These are phyloP conservation scores for Gymnocephalus cernua DNA, from an alignment of 2,113 vertebrate species.

Conservation along the genomic window DNA sequence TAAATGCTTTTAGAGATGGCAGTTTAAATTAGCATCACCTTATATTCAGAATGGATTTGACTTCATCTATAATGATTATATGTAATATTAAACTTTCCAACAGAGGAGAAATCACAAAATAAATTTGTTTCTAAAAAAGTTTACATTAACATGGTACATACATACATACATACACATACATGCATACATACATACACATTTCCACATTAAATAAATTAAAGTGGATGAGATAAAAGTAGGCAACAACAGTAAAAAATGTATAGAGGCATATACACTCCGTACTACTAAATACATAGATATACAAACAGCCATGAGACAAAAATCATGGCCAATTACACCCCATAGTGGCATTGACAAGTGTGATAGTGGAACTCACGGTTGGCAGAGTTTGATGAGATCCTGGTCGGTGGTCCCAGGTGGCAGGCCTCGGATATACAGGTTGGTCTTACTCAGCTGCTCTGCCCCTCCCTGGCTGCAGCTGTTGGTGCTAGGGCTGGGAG, in stretches of 20 bases:
- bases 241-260: no score
- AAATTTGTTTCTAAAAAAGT: not conserved
- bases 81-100: not conserved
- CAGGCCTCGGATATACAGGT: conserved; percentile 98
- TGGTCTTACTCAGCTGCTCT: conserved; percentile 99
- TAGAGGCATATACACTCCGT: not conserved
- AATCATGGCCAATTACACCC: not conserved
- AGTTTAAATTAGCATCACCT: conserved; percentile 12
- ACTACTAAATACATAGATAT: not conserved
- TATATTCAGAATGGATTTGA: conserved; percentile 1
- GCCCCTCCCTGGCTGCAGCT: conserved; percentile 92
- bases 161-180: no score
- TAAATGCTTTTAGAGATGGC: conserved; percentile 40
- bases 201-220: conserved; percentile 29
- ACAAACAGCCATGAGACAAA: conserved; percentile 9
- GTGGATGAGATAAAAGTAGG: not conserved
- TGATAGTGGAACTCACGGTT: conserved; percentile 89
- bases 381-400: conserved; percentile 98
- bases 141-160: not conserved
- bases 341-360: not conserved
- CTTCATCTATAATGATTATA: not conserved
- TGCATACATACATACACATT: no score
- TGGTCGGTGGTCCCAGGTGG: conserved; percentile 98
- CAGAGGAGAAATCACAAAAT: not conserved
- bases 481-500: conserved; percentile 98